Conservation (phyloP, 2,888 invertebrate genomes). For the Caenorhabditis uteleia region DNA sequence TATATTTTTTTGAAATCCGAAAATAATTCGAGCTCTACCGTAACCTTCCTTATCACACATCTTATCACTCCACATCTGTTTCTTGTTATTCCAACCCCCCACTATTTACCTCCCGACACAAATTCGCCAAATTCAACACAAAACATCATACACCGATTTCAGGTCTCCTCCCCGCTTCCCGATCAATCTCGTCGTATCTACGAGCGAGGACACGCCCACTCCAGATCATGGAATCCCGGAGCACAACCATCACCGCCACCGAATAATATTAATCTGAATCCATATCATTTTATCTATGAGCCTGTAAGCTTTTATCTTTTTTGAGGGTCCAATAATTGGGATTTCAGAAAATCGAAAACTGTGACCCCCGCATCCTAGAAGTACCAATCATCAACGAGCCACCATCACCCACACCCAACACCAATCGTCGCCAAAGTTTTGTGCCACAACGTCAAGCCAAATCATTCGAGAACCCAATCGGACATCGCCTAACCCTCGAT, state of each 20-base stretch:
- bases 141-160: constrained; percentile 6
- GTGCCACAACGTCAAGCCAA: constrained; percentile 42
- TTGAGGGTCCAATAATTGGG: background rate
- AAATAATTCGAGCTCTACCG: too few relatives aligned
- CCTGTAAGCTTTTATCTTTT: background rate
- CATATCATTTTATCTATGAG: constrained; percentile 32
- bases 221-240: constrained; percentile 53
- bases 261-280: constrained; percentile 10
- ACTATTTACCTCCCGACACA: too few relatives aligned
- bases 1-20: too few relatives aligned
- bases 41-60: too few relatives aligned
- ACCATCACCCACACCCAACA: constrained; percentile 10
- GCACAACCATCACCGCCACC: constrained; percentile 28
- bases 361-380: constrained; percentile 7
- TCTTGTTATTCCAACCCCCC: too few relatives aligned
- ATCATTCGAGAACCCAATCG: constrained; percentile 42
- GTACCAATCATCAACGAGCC: constrained; percentile 39
- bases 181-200: constrained; percentile 46
- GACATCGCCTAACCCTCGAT: constrained; percentile 15
- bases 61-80: too few relatives aligned
- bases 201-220: constrained; percentile 52
- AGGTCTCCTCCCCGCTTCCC: constrained; percentile 51
- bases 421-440: constrained; percentile 18
- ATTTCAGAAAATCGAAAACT: constrained; percentile 5
- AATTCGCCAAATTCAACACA: too few relatives aligned